Evolutionary conservation across 2,113 vertebrate genomes (phyloP).

Genomic region (Fregata magnificens): DNA sequence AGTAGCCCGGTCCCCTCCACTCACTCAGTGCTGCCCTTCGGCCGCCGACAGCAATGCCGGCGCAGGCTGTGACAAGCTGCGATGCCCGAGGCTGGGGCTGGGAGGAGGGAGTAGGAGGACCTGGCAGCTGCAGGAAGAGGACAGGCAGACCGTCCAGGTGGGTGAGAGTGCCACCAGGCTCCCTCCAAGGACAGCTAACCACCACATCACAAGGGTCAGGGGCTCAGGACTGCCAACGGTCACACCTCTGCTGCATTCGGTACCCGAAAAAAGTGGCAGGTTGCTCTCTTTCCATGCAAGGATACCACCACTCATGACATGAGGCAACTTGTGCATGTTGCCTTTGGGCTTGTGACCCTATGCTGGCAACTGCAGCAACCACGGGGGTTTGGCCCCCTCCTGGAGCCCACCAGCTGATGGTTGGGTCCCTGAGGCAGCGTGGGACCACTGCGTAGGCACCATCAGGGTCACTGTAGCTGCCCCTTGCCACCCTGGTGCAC

Average conservation of each 20-base stretch:
- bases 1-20: not conserved
- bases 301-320: not conserved
- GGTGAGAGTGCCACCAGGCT: not conserved
- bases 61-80: not conserved
- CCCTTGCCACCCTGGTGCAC: not conserved
- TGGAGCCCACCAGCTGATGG: not conserved
- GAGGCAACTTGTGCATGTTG: fast-evolving
- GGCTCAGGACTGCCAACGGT: not conserved
- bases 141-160: not conserved
- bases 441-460: not conserved
- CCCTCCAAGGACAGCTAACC: not conserved
- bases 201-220: not conserved
- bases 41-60: fast-evolving
- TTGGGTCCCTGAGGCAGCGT: not conserved
- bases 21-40: not conserved
- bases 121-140: not conserved
- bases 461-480: fast-evolving
- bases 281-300: not conserved
- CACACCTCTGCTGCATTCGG: not conserved
- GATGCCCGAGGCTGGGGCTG: not conserved
- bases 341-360: not conserved
- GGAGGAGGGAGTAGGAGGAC: not conserved
- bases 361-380: not conserved
- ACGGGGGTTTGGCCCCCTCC: not conserved
- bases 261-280: not conserved